These are phyloP conservation scores for Ahaetulla prasina DNA, from an alignment of 2,113 vertebrate species.

Conservation along the genomic window DNA sequence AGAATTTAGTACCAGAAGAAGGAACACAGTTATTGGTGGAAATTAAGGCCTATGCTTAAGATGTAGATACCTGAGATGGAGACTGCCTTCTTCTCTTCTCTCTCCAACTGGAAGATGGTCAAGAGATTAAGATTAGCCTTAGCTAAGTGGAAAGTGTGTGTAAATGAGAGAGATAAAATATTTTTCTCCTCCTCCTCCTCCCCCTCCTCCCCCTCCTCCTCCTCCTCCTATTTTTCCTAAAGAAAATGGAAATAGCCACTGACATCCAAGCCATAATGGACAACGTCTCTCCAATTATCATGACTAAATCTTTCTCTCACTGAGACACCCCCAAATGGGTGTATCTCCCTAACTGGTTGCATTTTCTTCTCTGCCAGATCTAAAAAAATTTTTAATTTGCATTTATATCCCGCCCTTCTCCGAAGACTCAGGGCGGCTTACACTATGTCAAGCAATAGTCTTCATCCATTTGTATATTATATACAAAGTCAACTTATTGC, in stretches of 20 bases:
- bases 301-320: neutral
- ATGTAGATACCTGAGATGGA: neutral
- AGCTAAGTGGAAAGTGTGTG: neutral
- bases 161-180: neutral
- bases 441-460: no score
- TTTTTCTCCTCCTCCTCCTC: neutral
- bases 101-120: neutral
- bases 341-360: neutral
- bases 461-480: no score
- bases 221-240: neutral
- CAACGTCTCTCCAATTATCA: neutral
- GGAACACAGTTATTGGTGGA: neutral
- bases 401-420: no score
- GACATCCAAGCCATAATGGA: no score
- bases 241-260: neutral
- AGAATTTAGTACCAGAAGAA: neutral
- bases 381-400: no score
- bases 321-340: neutral
- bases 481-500: no score
- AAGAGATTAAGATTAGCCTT: neutral
- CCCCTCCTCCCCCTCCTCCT: neutral
- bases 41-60: neutral
- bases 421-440: no score
- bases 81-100: neutral
- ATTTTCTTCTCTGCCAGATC: neutral